These are phyloP conservation scores for Campoplex nolae DNA, from an alignment of 2,888 invertebrate genomes.

Conservation along the genomic window DNA sequence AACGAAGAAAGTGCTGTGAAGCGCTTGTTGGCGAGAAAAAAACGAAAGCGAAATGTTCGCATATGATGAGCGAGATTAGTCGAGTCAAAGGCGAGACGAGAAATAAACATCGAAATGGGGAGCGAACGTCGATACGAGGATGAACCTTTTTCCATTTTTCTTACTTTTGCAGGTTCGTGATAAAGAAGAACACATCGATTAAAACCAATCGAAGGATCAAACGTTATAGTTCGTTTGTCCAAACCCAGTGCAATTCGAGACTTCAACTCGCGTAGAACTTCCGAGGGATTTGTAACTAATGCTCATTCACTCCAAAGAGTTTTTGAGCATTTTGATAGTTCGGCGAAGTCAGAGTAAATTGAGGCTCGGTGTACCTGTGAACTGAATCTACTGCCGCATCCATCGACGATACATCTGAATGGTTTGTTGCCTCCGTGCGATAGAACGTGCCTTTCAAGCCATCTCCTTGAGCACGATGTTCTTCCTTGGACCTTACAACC, in stretches of 20 bases:
- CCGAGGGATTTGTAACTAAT: not conserved
- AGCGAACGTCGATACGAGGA: not conserved
- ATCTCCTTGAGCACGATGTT: conserved; percentile 95
- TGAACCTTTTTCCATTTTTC: not conserved
- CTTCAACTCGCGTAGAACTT: conserved; percentile 5
- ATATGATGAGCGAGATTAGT: not conserved
- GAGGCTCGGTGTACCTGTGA: conserved; percentile 89
- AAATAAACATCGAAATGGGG: not conserved
- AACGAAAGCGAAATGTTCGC: not conserved
- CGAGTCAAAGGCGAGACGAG: not conserved
- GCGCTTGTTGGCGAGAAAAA: not conserved
- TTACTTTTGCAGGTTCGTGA: not conserved
- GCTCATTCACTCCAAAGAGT: too few relatives aligned
- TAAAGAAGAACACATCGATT: not conserved
- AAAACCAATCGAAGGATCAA: not conserved
- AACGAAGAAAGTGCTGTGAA: not conserved
- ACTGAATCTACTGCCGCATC: conserved; percentile 95
- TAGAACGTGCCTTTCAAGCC: conserved; percentile 96
- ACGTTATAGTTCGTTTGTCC: not conserved
- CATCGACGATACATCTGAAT: conserved; percentile 97
- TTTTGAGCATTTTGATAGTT: too few relatives aligned
- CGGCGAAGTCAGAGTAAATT: conserved; percentile 8
- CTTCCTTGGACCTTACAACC: conserved; percentile 97
- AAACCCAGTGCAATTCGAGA: not conserved
- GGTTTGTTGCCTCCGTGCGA: conserved; percentile 96